Base-by-base conservation (phyloP, 2,888 invertebrate species). In the Apotomis capreana region DNA sequence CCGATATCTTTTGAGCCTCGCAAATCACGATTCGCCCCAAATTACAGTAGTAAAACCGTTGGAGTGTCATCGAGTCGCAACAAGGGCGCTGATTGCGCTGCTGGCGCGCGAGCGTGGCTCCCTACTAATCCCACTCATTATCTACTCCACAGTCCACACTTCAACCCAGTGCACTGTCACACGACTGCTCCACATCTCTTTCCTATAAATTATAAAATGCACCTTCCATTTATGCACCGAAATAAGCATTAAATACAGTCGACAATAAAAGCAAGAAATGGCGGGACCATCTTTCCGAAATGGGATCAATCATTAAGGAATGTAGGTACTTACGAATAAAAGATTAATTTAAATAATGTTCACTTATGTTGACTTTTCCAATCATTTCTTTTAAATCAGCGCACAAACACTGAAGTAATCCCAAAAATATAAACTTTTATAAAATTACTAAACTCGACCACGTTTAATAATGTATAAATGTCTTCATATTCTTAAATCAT, bases 41-140 rank as follows among this genome's bases (percentile, higher is more conserved):
- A 73, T 73, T 55, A 70, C 69, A 73, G 69, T 65, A 62, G 72
- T 63, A 61, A 63, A 63, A 74, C 74, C 77, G 74, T 76, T 78
- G 75, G 74, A 82, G 79, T 76, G 77, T 76, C 77, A 77, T 74
- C 79, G 77, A 77, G 77, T 74, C 77, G 74, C 70, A 74, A 83
- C 81, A 83, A 83, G 80, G 77, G 81, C 75, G 69, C 76, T 87
- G 86, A 87, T 87, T 87, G 83, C 84, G 61, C 49, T 3, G 49
- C 49, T 9, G 49, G 9, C 9, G 49, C 49, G 8, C 9, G 9
- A 6, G 12, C 49, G 1, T 10, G 49, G 49, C 67, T 46, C 57
- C 49, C 44, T 44, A 54, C 76, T 83, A 81, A 84, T 84, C 83
- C 80, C 78, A 63, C 78, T 80, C 76, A 84, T 84, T 84, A 83